Percentiles rank a stretch among this genome's conserved stretches.
Evolutionary conservation across 2,113 vertebrate species (phyloP).

Genomic region (Gasterosteus aculeatus): DNA sequence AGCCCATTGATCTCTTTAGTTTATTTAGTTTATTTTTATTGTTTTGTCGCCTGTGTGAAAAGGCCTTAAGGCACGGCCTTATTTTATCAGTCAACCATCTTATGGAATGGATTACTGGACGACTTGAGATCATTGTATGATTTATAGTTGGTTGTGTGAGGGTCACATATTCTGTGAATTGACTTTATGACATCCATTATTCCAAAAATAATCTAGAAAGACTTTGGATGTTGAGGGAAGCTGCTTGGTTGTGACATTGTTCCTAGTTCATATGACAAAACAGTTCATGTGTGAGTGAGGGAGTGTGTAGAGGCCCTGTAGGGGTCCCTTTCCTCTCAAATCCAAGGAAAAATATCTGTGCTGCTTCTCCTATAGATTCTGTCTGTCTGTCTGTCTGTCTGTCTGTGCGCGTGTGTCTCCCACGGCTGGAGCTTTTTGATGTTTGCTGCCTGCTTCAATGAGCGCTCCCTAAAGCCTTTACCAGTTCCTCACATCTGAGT

Average conservation of each 20-base stretch:
- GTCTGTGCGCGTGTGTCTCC: background rate
- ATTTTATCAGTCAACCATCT: too few relatives aligned
- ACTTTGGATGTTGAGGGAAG: background rate
- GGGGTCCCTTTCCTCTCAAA: conserved; percentile 3
- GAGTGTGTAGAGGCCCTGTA: conserved; percentile 15
- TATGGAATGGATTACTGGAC: background rate
- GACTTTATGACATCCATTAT: background rate
- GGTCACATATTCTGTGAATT: background rate
- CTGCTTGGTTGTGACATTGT: background rate
- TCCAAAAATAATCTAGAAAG: background rate
- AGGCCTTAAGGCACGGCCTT: too few relatives aligned
- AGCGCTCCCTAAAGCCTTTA: conserved; percentile 34
- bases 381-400: background rate
- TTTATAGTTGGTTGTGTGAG: background rate
- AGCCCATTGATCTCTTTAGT: background rate
- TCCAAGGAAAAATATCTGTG: conserved; percentile 31
- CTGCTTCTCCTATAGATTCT: conserved; percentile 26
- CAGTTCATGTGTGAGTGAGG: conserved; percentile 11
- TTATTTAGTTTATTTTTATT: too few relatives aligned
- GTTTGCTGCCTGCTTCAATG: conserved; percentile 20
- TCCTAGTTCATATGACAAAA: background rate
- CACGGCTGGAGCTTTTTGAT: conserved; percentile 30
- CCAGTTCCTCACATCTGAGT: conserved; percentile 3
- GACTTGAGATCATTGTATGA: background rate
- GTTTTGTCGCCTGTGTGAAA: too few relatives aligned